Base-by-base conservation (phyloP, 2,797 vertebrate genomes). In the Margarornis squamiger region DNA sequence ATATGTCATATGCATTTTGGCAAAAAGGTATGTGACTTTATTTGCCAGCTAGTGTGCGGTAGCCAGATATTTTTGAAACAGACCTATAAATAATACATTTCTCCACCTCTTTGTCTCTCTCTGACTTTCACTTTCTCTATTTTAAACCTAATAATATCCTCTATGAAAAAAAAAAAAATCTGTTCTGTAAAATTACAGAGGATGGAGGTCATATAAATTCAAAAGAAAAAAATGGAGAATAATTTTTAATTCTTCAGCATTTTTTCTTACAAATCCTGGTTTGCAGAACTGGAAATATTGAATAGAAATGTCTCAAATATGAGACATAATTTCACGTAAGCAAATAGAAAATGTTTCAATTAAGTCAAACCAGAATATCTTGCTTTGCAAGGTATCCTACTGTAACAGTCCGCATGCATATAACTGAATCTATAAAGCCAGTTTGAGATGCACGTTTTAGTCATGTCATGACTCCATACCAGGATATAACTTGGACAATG, bases 61-160 rank as follows among this genome's bases (percentile, higher is more conserved):
- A 80, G 80, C 57, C 71, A 93, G 74, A 90, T 80, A 88, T 89
- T 83, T 95, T 41, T 88, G n/a, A 90, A 95, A 15, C 29, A 88
- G 10, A 32, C 49, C 45, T 94, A 82, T 87, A 88, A 95, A 94
- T 88, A 82, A 71, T 59, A 22, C 6, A 32, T 84, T 71, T 45
- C 2, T 61, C 46, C 3, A 67, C 8, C 8, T 82, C n/a, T 73
- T 72, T 77, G 11, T 85, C 6, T 75, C 8, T 43, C 15, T 58
- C 32, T 82, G 21, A 6, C 26, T 58, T 52, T 52, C 14, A 45
- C 43, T 45, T 45, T 76, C 34, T 59, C n/a, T 83, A 23, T 73
- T 92, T 82, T 59, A 87, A 65, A 54, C 6, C 34, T 52, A 81
- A 16, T 43, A 58, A 49, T 80, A 86, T 13, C 10, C 2, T 48